Conservation (phyloP, 2,113 vertebrate genomes). For the Sorex fumeus region DNA sequence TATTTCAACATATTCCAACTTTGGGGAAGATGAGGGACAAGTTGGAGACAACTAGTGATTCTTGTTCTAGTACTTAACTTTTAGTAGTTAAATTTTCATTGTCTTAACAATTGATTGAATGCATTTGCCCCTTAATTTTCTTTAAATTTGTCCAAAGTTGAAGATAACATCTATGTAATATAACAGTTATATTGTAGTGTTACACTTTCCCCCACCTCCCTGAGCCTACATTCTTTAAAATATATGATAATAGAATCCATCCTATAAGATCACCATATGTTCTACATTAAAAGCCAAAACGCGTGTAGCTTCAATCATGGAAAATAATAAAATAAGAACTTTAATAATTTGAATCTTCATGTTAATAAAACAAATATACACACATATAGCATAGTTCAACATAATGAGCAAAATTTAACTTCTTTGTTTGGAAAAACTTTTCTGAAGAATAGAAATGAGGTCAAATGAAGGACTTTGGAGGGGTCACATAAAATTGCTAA, state of each 20-base stretch:
- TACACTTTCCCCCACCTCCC: not conserved
- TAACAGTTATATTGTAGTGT: not conserved
- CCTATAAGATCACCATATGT: not conserved
- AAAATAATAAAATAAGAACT: constrained; percentile 55
- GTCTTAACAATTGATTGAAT: not conserved
- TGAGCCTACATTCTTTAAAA: constrained; percentile 48
- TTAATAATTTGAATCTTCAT: constrained; percentile 6
- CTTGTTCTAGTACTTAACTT: not conserved
- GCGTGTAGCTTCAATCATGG: not conserved
- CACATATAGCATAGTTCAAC: not conserved
- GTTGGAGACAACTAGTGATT: not conserved
- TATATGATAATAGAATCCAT: constrained; percentile 21
- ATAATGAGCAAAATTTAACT: constrained; percentile 38
- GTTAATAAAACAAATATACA: constrained; percentile 3
- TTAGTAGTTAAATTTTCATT: constrained; percentile 39
- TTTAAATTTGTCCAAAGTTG: not conserved
- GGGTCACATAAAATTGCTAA: not conserved
- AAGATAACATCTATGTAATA: constrained; percentile 13
- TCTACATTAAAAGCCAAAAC: constrained; percentile 39
- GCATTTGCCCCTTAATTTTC: constrained; percentile 16
- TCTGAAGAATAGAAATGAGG: not conserved
- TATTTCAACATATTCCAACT: not conserved
- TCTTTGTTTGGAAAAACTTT: constrained; percentile 48
- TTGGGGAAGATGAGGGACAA: not conserved
- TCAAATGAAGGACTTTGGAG: not conserved